phyloP scores from a whole-genome alignment of 1,140 invertebrate species.

The Andrena cerasifolii region DNA sequence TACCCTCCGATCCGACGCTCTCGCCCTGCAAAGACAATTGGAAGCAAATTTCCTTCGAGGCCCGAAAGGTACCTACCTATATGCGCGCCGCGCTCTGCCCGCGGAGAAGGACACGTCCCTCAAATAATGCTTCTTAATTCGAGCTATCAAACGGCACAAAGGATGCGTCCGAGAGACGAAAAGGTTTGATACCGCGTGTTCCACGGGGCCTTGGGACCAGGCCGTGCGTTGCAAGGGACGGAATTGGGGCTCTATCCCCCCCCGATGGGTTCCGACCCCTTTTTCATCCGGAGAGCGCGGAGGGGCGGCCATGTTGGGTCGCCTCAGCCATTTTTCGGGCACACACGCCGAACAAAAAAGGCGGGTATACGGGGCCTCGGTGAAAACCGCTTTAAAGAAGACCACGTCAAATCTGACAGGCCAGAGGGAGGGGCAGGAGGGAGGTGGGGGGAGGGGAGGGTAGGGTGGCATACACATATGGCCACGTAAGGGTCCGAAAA shows the following conservation, averaged over 20 bases:
- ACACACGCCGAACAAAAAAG: conserved; percentile 60
- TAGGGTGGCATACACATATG: too few relatives aligned
- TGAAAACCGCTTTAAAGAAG: conserved; percentile 69
- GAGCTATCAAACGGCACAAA: conserved; percentile 56
- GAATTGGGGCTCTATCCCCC: background rate
- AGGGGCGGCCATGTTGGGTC: conserved; percentile 67
- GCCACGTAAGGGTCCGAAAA: conserved; percentile 50
- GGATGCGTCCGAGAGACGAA: conserved; percentile 47
- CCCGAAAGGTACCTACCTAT: too few relatives aligned
- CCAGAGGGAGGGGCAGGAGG: conserved; percentile 57
- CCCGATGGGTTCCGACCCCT: conserved; percentile 8
- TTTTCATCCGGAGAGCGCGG: conserved; percentile 36
- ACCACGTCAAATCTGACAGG: conserved; percentile 73
- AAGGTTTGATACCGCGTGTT: conserved; percentile 19
- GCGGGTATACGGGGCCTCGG: conserved; percentile 61
- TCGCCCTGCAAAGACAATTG: conserved; percentile 1
- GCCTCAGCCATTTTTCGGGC: conserved; percentile 73
- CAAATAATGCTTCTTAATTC: conserved; percentile 40
- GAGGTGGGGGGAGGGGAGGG: too few relatives aligned
- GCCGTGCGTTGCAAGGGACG: conserved; percentile 17
- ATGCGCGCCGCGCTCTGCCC: background rate
- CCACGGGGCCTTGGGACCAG: background rate
- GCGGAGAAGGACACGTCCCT: background rate
- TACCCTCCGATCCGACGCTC: too few relatives aligned
- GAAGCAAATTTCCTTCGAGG: conserved; percentile 4